These are phyloP conservation scores for Parthenolecanium corni DNA, from an alignment of 2,888 invertebrate genomes.

Conservation along the genomic window DNA sequence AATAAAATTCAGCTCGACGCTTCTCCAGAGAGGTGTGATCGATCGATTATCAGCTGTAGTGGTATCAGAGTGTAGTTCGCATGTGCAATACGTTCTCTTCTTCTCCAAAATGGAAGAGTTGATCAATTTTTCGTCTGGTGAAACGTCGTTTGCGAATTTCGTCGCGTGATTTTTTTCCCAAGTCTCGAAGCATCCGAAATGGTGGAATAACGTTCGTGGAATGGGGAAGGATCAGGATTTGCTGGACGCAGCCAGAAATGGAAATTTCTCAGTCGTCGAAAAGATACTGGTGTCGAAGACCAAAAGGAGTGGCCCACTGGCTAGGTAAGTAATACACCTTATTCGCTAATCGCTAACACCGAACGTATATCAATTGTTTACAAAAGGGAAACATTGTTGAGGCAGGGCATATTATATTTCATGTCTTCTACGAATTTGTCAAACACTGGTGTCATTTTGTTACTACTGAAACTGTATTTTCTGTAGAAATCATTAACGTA, in stretches of 20 bases:
- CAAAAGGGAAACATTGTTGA: too few species aligned
- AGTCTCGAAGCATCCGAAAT: neutral
- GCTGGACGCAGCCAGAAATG: conserved; percentile 87
- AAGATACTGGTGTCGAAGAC: conserved; percentile 79
- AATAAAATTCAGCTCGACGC: too few species aligned
- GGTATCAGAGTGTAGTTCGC: conserved; percentile 27
- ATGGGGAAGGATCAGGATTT: conserved; percentile 97
- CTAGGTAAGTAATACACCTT: conserved; percentile 51
- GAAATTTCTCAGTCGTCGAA: conserved; percentile 76
- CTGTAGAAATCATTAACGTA: too few species aligned
- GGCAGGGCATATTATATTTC: too few species aligned
- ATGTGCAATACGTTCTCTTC: conserved; percentile 28
- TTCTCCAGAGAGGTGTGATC: too few species aligned
- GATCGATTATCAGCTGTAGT: conserved; percentile 27
- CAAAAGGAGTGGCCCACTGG: conserved; percentile 85
- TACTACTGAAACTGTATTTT: too few species aligned
- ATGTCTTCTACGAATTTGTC: too few species aligned
- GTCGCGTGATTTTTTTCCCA: neutral
- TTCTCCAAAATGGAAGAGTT: conserved; percentile 28
- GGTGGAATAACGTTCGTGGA: conserved; percentile 32
- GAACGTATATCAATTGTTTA: too few species aligned
- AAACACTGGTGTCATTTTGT: too few species aligned
- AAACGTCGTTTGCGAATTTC: conserved; percentile 2
- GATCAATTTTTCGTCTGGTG: conserved; percentile 17
- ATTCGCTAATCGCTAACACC: too few species aligned